Base-by-base conservation (phyloP, 2,113 vertebrate genomes). In the Dendropsophus ebraccatus region DNA sequence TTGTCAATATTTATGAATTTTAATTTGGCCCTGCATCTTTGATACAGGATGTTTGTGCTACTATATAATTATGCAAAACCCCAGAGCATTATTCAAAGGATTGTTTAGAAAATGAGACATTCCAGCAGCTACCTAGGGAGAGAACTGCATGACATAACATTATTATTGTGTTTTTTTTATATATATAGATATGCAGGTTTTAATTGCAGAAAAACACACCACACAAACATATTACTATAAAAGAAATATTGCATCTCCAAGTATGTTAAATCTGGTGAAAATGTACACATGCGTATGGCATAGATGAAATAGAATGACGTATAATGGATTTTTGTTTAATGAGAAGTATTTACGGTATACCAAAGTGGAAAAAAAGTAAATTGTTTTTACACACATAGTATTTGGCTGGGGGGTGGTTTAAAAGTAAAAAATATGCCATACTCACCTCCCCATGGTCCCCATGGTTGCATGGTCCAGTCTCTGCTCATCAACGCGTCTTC, bases 1-100 rank as follows among this genome's bases (percentile, higher is more conserved):
- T 81, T 87, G 85, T 87, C 85, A 87, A 87, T 87, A 81, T 87
- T 87, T 87, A 87, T 87, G 78, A 87, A 87, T 87, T 87, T 87
- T 81, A 87, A 81, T 87, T 87, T 60, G 54, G 54, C 67, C 77
- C 78, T 35, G 67, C 35, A 72, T 87, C 85, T 87, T 87, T 87
- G 85, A 87, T 81, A 87, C 78, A 87, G 78, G n/a, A 87, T 87
- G 78, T 81, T 81, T 87, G 78, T 65, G 85, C 85, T 81, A 74
- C 78, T 72, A 81, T 87, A 70, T 81, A 81, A 87, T 87, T 87
- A 87, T 87, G 85, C 85, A 87, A 87, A 87, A 81, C 85, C 85
- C 85, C 28, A 81, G 85, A 87, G 85, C 85, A 87, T 87, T 87
- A 87, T 87, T 87, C 85, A 87, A 87, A 87, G 67, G 67, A 87